Conservation (phyloP, 2,113 vertebrate genomes). For the Morone saxatilis region DNA sequence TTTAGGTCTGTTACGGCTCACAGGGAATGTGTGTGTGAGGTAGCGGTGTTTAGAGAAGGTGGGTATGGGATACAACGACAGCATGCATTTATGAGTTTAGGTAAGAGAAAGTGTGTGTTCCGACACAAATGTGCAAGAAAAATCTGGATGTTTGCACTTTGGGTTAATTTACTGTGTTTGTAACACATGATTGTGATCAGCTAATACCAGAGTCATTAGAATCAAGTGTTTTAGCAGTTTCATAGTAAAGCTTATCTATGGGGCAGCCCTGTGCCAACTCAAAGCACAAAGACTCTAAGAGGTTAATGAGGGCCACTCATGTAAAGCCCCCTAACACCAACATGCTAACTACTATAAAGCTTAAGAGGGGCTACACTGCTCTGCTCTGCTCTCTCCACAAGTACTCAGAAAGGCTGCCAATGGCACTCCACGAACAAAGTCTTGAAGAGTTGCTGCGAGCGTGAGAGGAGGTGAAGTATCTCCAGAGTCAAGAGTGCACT, state of each 20-base stretch:
- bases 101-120: constrained; percentile 6
- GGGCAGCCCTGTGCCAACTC: constrained; percentile 74
- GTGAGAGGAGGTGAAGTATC: constrained; percentile 73
- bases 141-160: constrained; percentile 19
- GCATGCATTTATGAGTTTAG: constrained; percentile 12
- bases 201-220: constrained; percentile 72
- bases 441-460: constrained; percentile 70
- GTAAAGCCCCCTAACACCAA: constrained; percentile 75
- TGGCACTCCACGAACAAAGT: constrained; percentile 74
- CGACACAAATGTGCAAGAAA: not conserved
- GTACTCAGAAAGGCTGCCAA: constrained; percentile 45
- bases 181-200: constrained; percentile 37
- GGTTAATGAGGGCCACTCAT: constrained; percentile 81
- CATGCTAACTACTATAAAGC: constrained; percentile 73
- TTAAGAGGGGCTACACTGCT: constrained; percentile 72
- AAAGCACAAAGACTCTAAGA: constrained; percentile 76
- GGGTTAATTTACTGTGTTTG: constrained; percentile 36
- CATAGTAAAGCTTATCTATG: constrained; percentile 71
- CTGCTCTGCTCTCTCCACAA: constrained; percentile 65
- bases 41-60: constrained; percentile 18
- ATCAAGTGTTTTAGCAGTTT: constrained; percentile 72
- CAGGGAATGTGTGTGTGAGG: constrained; percentile 49
- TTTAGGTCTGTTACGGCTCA: constrained; percentile 77
- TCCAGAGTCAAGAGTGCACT: constrained; percentile 73
- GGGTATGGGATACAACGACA: constrained; percentile 22